Percentiles rank a stretch among this genome's conserved stretches.
phyloP scores from a whole-genome alignment of 2,888 invertebrate species.

The Romanomermis culicivorax region DNA sequence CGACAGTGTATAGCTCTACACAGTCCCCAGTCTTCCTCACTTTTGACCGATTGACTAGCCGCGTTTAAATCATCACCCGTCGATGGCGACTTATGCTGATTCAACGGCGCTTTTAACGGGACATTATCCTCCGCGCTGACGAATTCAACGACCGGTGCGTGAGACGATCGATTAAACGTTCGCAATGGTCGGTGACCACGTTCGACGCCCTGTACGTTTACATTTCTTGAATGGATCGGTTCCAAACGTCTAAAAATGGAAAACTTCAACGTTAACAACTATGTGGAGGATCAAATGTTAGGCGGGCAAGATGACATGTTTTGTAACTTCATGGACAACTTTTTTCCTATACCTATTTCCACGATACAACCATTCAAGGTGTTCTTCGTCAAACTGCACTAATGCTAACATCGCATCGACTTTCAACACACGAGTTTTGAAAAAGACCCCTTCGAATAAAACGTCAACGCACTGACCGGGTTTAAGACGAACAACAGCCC shows the following conservation, averaged over 20 bases:
- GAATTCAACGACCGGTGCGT: slow-evolving; percentile 1
- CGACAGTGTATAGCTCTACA: too few species aligned
- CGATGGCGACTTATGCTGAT: too few species aligned
- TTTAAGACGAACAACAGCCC: slow-evolving; percentile 1
- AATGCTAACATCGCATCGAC: not conserved
- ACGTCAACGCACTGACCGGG: not conserved
- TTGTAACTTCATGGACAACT: too few species aligned
- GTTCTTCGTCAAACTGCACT: not conserved
- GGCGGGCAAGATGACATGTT: too few species aligned
- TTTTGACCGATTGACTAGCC: too few species aligned
- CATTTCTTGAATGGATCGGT: not conserved
- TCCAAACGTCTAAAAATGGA: slow-evolving; percentile 2
- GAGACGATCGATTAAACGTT: not conserved
- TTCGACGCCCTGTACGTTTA: not conserved
- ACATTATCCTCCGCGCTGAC: not conserved
- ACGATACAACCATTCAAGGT: not conserved
- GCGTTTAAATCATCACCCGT: too few species aligned
- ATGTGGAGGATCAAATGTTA: too few species aligned
- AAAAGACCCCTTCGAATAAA: not conserved
- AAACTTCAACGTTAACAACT: too few species aligned
- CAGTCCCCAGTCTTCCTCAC: too few species aligned
- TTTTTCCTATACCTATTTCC: slow-evolving; percentile 2
- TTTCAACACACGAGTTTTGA: not conserved
- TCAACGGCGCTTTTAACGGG: too few species aligned
- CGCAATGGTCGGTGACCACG: not conserved